Percentiles rank a stretch among this genome's conserved stretches.
These are phyloP conservation scores for Cerceris rybyensis DNA, from an alignment of 2,888 invertebrate genomes.

Conservation along the genomic window DNA sequence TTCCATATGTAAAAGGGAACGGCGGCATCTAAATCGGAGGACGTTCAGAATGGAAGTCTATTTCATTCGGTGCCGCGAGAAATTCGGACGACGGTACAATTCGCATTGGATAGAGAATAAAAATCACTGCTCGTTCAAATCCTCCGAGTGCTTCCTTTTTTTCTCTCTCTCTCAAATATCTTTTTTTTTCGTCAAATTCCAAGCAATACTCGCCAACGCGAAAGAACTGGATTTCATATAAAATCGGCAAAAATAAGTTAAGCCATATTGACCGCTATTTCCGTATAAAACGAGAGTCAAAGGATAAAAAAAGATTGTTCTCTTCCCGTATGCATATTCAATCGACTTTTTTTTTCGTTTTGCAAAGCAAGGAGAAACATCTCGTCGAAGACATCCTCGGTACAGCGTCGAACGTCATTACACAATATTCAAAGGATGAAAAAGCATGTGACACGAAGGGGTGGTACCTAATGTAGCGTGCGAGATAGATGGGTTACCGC, in stretches of 20 bases:
- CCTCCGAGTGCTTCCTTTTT: not conserved
- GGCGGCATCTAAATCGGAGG: constrained; percentile 61
- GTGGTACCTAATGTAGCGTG: constrained; percentile 78
- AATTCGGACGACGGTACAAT: constrained; percentile 33
- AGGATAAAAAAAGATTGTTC: too few species aligned
- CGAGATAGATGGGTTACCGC: constrained; percentile 76
- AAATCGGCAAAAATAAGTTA: constrained; percentile 25
- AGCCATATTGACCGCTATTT: not conserved
- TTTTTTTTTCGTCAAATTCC: not conserved
- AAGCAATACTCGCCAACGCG: not conserved
- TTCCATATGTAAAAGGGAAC: constrained; percentile 66
- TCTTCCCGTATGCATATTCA: not conserved
- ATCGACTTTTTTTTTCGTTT: constrained; percentile 4
- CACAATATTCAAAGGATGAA: constrained; percentile 75
- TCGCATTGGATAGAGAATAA: constrained; percentile 41
- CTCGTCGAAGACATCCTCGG: constrained; percentile 63
- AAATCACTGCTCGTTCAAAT: constrained; percentile 44
- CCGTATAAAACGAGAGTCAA: too few species aligned
- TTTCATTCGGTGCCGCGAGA: constrained; percentile 46
- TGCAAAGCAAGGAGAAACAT: constrained; percentile 2
- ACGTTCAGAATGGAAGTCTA: constrained; percentile 50
- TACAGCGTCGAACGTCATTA: constrained; percentile 75
- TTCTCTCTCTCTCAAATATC: not conserved
- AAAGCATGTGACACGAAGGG: constrained; percentile 67
- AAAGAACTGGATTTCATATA: constrained; percentile 2